Conservation (phyloP, 2,888 invertebrate species). For the Prosapia bicincta region DNA sequence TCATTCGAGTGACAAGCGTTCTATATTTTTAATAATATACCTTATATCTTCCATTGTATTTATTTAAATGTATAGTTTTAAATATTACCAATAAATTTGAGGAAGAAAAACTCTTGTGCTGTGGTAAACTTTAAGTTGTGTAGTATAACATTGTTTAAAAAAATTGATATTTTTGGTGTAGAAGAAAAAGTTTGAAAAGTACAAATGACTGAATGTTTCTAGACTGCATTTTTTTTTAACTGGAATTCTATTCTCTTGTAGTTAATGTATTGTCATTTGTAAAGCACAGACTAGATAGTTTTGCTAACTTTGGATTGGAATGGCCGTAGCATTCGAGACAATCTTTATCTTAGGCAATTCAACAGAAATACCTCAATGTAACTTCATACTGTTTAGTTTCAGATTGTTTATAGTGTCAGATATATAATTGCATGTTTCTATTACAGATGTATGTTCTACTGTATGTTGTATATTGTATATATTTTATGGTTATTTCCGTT, state of each 20-base stretch:
- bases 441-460: too few species aligned
- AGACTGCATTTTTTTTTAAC: slow-evolving; percentile 26
- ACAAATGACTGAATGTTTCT: slow-evolving; percentile 37
- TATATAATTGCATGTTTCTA: neutral
- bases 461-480: neutral
- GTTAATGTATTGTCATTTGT: slow-evolving; percentile 15
- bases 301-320: slow-evolving; percentile 22
- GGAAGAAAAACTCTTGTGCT: slow-evolving; percentile 50
- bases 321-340: neutral
- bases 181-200: slow-evolving; percentile 32
- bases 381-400: neutral
- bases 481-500: too few species aligned
- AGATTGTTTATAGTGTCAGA: neutral
- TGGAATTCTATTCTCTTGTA: slow-evolving; percentile 12
- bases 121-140: slow-evolving; percentile 43
- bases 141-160: slow-evolving; percentile 22
- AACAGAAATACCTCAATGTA: neutral
- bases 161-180: slow-evolving; percentile 35
- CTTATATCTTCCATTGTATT: slow-evolving; percentile 2
- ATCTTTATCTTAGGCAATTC: neutral
- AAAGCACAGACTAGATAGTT: slow-evolving; percentile 10
- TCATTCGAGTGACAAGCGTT: slow-evolving; percentile 19
- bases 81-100: slow-evolving; percentile 45
- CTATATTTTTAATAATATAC: neutral
- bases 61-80: slow-evolving; percentile 24